Conservation (phyloP, 2,113 vertebrate species). For the Anoura caudifer region DNA sequence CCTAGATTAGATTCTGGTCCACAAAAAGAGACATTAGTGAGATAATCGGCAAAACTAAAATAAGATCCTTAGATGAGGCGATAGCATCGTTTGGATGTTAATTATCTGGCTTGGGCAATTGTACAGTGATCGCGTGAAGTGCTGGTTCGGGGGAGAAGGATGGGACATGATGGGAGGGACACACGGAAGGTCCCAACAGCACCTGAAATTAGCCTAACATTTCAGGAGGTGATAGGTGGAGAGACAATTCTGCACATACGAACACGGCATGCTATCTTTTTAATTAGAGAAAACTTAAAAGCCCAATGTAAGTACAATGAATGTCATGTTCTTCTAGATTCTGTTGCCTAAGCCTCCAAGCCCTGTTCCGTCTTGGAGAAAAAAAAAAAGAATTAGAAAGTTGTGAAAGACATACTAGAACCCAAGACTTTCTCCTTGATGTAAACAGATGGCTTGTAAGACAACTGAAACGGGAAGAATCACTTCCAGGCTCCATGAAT, state of each 20-base stretch:
- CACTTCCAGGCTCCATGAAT: not conserved
- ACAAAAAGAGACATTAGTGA: not conserved
- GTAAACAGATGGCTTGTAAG: not conserved
- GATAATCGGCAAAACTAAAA: not conserved
- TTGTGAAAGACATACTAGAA: not conserved
- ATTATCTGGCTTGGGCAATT: not conserved
- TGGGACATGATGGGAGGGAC: not conserved
- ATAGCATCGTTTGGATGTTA: not conserved
- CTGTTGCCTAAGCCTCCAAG: not conserved
- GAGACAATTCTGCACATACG: not conserved
- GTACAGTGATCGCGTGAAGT: not conserved
- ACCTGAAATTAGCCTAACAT: not conserved
- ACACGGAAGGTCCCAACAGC: not conserved
- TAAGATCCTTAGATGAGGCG: not conserved
- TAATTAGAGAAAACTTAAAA: not conserved
- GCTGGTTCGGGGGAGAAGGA: not conserved
- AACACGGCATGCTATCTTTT: not conserved
- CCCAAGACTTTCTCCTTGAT: not conserved
- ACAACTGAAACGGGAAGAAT: not conserved
- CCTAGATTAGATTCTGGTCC: not conserved
- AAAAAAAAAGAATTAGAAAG: not conserved
- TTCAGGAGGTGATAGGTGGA: not conserved
- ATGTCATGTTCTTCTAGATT: not conserved
- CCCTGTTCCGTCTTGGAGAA: not conserved
- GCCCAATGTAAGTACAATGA: not conserved